phyloP scores from a whole-genome alignment of 2,113 vertebrate species.

The Glaucidium brasilianum region DNA sequence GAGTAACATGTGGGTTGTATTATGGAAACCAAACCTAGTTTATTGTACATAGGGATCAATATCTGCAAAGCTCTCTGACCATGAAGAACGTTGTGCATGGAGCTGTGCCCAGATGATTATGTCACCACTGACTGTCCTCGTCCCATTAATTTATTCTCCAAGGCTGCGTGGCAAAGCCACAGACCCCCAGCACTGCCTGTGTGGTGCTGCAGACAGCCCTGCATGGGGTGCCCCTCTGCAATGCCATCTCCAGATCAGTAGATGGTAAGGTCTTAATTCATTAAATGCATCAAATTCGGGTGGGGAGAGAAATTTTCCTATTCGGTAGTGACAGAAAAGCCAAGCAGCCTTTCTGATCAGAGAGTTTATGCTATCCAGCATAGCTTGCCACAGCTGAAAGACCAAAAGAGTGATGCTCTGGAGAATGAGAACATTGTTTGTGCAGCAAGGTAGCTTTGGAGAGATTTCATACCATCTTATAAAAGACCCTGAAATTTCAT shows the following conservation, averaged over 20 bases:
- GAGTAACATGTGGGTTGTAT: not conserved
- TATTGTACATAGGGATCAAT: not conserved
- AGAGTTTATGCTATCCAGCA: not conserved
- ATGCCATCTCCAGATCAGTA: not conserved
- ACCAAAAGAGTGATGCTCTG: not conserved
- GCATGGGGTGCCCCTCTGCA: not conserved
- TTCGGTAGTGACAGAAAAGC: not conserved
- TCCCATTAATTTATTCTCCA: not conserved
- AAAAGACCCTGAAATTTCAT: not conserved
- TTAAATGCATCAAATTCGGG: not conserved
- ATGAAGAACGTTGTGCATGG: not conserved
- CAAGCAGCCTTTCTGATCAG: not conserved
- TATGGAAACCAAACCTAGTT: not conserved
- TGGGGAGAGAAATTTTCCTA: not conserved
- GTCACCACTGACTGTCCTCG: not conserved
- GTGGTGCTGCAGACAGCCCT: not conserved
- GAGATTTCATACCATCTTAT: not conserved
- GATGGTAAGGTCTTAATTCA: not conserved
- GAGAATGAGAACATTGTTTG: not conserved
- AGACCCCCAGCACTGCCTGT: not conserved
- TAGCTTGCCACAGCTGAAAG: not conserved
- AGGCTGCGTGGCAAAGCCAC: not conserved
- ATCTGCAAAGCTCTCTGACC: slow-evolving; percentile 11
- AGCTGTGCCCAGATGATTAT: not conserved
- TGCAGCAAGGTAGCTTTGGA: not conserved